Evolutionary conservation across 2,113 vertebrate species (phyloP).

Genomic region (Tetrao urogallus): DNA sequence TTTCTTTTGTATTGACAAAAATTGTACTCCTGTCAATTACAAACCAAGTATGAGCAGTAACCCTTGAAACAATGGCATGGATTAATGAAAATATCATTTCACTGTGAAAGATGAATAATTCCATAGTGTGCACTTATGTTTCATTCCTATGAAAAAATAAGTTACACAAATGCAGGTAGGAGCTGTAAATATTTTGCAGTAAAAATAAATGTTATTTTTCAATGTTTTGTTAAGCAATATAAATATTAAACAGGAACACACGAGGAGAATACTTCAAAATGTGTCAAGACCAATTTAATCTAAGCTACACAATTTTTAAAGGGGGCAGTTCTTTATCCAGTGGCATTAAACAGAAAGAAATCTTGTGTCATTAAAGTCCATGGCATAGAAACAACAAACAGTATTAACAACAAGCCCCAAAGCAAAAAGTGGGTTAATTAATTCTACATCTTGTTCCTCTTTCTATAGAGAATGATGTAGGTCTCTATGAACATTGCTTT

Average conservation of each 20-base stretch:
- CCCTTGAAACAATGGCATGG: background rate
- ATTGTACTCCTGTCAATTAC: background rate
- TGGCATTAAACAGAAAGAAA: conserved; percentile 29
- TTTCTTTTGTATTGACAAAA: background rate
- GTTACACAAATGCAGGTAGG: background rate
- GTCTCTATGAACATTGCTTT: conserved; percentile 79
- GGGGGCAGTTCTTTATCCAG: background rate
- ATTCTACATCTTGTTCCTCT: conserved; percentile 68
- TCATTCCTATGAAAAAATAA: background rate
- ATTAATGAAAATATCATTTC: background rate
- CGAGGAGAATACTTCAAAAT: background rate
- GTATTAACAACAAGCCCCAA: conserved; percentile 36
- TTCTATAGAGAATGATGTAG: conserved; percentile 72
- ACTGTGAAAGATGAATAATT: background rate
- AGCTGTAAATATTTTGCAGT: background rate
- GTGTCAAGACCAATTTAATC: background rate
- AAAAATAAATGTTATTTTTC: background rate
- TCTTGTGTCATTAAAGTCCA: background rate
- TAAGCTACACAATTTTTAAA: background rate
- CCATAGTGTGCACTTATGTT: background rate
- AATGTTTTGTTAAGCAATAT: background rate
- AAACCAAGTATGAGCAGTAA: background rate
- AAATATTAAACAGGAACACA: background rate
- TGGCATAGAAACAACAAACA: background rate
- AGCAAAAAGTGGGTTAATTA: conserved; percentile 73